A percentile compares a stretch with the other conserved stretches of the same genome.
Conservation (phyloP, 37 sponge, comb jelly and placozoan species). For the Tethya wilhelma region DNA sequence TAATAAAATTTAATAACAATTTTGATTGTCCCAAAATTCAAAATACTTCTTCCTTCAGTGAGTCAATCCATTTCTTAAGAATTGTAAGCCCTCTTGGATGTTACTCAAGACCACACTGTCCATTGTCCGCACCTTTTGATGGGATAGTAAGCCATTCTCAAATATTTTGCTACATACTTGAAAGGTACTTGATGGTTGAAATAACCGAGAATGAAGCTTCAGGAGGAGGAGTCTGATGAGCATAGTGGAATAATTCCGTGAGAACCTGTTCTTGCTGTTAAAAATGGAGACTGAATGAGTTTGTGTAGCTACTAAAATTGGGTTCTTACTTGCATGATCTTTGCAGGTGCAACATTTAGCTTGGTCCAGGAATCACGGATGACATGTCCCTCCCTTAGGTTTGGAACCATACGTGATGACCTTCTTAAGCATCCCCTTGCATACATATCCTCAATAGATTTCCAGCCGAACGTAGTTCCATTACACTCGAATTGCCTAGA, state of each 20-base stretch:
- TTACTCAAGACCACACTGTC: not conserved
- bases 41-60: not conserved
- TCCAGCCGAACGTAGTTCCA: conserved; percentile 31
- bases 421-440: not conserved
- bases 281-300: not conserved
- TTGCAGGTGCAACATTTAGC: conserved; percentile 41
- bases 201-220: not conserved
- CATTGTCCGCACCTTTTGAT: not conserved
- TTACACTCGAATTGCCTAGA: not conserved
- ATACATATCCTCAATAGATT: conserved; percentile 27
- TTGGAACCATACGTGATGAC: not conserved
- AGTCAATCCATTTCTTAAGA: conserved; percentile 8
- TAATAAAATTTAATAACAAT: not conserved
- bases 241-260: conserved; percentile 23
- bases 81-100: conserved; percentile 20
- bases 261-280: conserved; percentile 48
- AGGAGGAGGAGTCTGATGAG: not conserved
- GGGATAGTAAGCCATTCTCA: conserved; percentile 23
- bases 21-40: conserved; percentile 13
- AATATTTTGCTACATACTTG: conserved; percentile 35
- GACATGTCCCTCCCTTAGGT: conserved; percentile 14
- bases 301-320: not conserved
- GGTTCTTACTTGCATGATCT: conserved; percentile 36
- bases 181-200: conserved; percentile 1
- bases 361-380: conserved; percentile 27